Conservation (phyloP, 1,140 invertebrate genomes). For the Philopotamus ludificatus region DNA sequence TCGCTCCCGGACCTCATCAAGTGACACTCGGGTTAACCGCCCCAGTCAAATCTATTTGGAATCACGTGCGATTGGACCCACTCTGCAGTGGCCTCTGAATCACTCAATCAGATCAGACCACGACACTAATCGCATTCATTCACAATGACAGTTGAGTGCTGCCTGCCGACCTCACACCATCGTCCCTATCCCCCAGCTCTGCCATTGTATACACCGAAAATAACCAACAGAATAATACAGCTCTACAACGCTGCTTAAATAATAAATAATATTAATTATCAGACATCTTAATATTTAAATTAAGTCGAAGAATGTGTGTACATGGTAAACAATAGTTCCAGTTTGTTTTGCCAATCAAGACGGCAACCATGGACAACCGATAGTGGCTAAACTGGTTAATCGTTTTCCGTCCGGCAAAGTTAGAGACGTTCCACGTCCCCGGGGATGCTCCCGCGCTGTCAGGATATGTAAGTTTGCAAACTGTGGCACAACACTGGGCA, state of each 20-base stretch:
- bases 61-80: constrained; percentile 5
- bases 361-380: not conserved
- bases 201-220: no score
- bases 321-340: no score
- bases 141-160: not conserved
- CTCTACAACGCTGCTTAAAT: no score
- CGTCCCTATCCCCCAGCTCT: no score
- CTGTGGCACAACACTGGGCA: constrained; percentile 23
- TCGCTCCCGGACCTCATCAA: not conserved
- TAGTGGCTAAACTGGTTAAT: constrained; percentile 20
- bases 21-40: constrained; percentile 5
- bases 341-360: not conserved
- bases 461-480: constrained; percentile 28
- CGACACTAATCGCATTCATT: constrained; percentile 8
- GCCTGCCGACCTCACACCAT: not conserved
- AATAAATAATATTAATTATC: no score
- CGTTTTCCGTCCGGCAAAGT: constrained; percentile 29
- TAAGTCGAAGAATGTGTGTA: no score
- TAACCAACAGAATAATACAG: no score
- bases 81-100: constrained; percentile 4
- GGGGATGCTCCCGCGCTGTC: not conserved
- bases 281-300: no score
- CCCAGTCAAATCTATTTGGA: constrained; percentile 11
- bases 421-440: constrained; percentile 7
- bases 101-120: constrained; percentile 4